These are phyloP conservation scores for Varanus salvator DNA, from an alignment of 2,113 vertebrate genomes.

Conservation along the genomic window DNA sequence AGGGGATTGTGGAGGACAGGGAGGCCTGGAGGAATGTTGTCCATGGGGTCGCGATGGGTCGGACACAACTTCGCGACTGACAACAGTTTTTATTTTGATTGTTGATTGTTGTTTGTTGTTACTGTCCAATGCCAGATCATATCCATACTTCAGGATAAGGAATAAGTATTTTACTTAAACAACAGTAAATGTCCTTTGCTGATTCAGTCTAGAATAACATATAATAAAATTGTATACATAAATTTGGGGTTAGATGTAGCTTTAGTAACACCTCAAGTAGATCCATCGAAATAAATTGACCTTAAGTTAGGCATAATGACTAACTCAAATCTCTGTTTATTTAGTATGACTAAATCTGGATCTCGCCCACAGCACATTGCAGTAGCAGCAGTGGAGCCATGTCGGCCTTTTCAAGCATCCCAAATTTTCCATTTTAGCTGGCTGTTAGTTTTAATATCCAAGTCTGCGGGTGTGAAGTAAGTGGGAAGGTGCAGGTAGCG, in stretches of 20 bases:
- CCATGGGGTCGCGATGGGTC: too few relatives aligned
- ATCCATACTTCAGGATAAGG: background rate
- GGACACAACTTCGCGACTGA: too few relatives aligned
- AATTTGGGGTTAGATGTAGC: too few relatives aligned
- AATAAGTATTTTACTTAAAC: background rate
- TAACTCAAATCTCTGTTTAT: too few relatives aligned
- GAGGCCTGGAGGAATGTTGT: too few relatives aligned
- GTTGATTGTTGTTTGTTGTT: background rate
- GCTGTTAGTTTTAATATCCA: background rate
- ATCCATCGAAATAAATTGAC: too few relatives aligned
- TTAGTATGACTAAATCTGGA: too few relatives aligned
- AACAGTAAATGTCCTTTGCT: background rate
- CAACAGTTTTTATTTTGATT: background rate
- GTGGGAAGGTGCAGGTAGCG: conserved; percentile 20
- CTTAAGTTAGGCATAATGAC: too few relatives aligned
- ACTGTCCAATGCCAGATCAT: background rate
- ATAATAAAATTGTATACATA: background rate
- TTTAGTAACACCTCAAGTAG: too few relatives aligned
- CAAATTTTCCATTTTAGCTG: background rate
- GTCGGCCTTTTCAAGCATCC: background rate
- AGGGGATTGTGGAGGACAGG: too few relatives aligned
- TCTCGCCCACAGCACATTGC: background rate
- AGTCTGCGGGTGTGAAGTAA: background rate
- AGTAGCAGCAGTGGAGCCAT: background rate
- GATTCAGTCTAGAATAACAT: background rate